Base-by-base conservation (phyloP, 2,888 invertebrate species). In the Sinopyrophorus schimmeli region DNA sequence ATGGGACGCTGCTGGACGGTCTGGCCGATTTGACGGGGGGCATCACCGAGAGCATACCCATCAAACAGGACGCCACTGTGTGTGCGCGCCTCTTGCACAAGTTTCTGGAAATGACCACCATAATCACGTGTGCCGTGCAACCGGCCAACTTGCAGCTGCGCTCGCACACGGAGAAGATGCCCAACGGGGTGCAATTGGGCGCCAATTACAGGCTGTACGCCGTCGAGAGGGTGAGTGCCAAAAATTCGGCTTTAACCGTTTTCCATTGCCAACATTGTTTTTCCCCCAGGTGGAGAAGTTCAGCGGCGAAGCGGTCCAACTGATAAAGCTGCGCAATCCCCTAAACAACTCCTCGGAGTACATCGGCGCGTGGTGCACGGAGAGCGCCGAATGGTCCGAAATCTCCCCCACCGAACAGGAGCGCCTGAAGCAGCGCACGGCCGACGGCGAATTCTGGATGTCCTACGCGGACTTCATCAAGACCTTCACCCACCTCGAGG, bases 21-120 rank as follows among this genome's bases (percentile, higher is more conserved):
- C 75, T 94, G 38, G 89, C 91, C 0, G 92, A 93, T 73, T 77
- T 94, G 17, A 89, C 92, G 0, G 93, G 93, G 0, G 93, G 93
- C 3, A 88, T 93, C 46, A 90, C 92, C 0, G 92, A 93, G 70
- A 86, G 85, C 52, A 81, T 92, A 54, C 79, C 81, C n/a, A 78
- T 87, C 21, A 76, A 83, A 7, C 84, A 86, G 53, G 83, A 89
- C 59, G 80, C 83, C 0, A 84, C 87, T 3, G 80, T 83, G 0
- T 82, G 85, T 51, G 72, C 76, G 2, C 77, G 85, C 47, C 77
- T 87, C 5, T 77, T 92, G 26, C 77, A 80, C 46, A 83, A 80
- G 63, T 78, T 91, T 23, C 76, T 92, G 38, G 85, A 87, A 57
- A 88, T 88, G 77, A 90, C 92, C 1, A 91, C 90, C 42, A 83